phyloP scores from a whole-genome alignment of 2,797 vertebrate genomes.

The Karalla daura region DNA sequence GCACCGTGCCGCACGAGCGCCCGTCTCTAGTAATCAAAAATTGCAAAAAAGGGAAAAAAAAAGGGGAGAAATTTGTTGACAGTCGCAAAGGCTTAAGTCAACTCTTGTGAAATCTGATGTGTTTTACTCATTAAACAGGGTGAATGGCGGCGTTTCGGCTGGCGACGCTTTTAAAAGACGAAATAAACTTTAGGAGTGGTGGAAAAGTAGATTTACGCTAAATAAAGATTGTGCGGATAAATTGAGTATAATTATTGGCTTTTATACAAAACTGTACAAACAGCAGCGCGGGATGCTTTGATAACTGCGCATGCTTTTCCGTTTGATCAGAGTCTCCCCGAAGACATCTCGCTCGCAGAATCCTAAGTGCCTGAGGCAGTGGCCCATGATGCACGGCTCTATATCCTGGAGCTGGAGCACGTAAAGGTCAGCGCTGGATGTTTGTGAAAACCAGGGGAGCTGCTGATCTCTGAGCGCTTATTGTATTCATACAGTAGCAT shows the following conservation, averaged over 20 bases:
- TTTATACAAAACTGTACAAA: conserved; percentile 74
- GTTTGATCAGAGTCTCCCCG: conserved; percentile 76
- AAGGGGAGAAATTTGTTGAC: too few relatives aligned
- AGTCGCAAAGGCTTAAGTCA: not conserved
- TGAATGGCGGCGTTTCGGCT: conserved; percentile 11
- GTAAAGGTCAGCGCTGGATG: conserved; percentile 81
- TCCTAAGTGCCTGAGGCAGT: conserved; percentile 76
- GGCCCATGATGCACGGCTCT: conserved; percentile 77
- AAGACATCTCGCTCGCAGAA: conserved; percentile 73
- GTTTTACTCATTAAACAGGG: conserved; percentile 13
- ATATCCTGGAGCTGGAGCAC: conserved; percentile 76
- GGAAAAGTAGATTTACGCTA: conserved; percentile 15
- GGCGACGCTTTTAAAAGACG: not conserved
- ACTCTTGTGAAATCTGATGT: conserved; percentile 4
- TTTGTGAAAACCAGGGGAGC: conserved; percentile 72
- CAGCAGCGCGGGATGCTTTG: conserved; percentile 74
- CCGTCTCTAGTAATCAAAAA: conserved; percentile 32
- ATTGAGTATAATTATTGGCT: conserved; percentile 60
- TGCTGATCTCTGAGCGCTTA: conserved; percentile 71
- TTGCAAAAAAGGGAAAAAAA: too few relatives aligned
- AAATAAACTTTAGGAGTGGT: too few relatives aligned
- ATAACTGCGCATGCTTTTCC: conserved; percentile 69
- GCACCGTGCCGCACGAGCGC: conserved; percentile 8
- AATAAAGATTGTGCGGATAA: conserved; percentile 41
- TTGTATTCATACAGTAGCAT: conserved; percentile 65